Evolutionary conservation across 1,140 invertebrate species (phyloP).

Genomic region (Philotrypesis tridentata): DNA sequence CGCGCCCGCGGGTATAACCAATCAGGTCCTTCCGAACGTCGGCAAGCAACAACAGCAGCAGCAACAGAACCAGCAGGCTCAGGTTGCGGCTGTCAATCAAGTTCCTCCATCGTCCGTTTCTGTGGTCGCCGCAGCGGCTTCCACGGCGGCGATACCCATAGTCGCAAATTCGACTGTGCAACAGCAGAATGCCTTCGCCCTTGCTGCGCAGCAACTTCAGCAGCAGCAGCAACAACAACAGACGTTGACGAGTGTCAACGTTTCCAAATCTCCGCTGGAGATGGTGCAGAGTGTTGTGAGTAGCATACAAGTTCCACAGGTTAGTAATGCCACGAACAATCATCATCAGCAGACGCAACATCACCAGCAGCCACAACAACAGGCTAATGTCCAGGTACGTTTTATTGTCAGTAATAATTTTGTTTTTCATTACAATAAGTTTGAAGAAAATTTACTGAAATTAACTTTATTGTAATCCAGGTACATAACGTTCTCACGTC

Average conservation of each 20-base stretch:
- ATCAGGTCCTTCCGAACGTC: constrained; percentile 63
- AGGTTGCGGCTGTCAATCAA: constrained; percentile 26
- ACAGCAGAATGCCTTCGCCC: constrained; percentile 31
- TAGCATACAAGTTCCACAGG: constrained; percentile 80
- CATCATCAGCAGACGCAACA: constrained; percentile 59
- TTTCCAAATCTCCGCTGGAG: constrained; percentile 83
- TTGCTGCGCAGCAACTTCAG: constrained; percentile 28
- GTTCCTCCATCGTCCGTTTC: constrained; percentile 57
- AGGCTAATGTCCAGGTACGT: constrained; percentile 57
- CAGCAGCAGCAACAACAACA: constrained; percentile 44
- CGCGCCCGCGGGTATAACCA: constrained; percentile 73
- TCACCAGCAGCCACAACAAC: constrained; percentile 57
- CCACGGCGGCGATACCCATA: constrained; percentile 18
- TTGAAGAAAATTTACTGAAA: constrained; percentile 51
- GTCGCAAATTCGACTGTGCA: constrained; percentile 14
- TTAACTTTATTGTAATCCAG: constrained; percentile 44
- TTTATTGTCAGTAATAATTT: not conserved
- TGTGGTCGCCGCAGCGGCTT: constrained; percentile 5
- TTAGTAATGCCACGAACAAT: constrained; percentile 59
- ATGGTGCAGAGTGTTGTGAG: constrained; percentile 88
- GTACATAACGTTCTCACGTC: constrained; percentile 70
- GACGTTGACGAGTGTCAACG: constrained; percentile 50
- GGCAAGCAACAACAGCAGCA: constrained; percentile 58
- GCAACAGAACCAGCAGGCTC: constrained; percentile 36
- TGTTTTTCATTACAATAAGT: constrained; percentile 36